A percentile compares a stretch with the other conserved stretches of the same genome.
phyloP scores from a whole-genome alignment of 2,888 invertebrate species.

The Exocentrus adspersus region DNA sequence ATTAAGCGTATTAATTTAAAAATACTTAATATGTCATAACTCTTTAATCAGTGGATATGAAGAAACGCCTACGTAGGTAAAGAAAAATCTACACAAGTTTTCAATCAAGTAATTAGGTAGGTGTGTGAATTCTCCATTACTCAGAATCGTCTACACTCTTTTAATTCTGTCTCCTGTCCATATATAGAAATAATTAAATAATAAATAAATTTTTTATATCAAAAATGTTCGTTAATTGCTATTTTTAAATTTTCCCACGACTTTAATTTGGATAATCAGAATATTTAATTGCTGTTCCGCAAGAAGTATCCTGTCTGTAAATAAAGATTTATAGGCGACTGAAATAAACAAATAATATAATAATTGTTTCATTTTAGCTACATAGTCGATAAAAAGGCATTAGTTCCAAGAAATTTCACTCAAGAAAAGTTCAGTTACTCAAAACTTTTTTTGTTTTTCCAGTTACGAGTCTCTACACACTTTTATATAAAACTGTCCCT shows the following conservation, averaged over 20 bases:
- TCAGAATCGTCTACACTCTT: background rate
- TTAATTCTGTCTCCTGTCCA: background rate
- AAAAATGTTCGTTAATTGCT: background rate
- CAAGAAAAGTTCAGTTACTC: no score
- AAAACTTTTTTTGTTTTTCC: no score
- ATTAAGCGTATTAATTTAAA: background rate
- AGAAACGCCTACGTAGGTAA: background rate
- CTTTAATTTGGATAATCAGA: background rate
- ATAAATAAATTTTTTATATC: conserved; percentile 1
- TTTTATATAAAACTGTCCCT: no score
- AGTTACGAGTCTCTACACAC: no score
- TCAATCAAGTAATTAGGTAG: background rate
- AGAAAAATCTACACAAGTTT: background rate
- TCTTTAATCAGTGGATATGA: background rate
- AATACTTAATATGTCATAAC: background rate
- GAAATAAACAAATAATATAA: no score
- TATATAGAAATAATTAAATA: conserved; percentile 1
- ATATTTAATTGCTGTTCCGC: background rate
- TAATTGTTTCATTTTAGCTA: no score
- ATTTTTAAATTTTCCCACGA: background rate
- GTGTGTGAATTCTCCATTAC: background rate
- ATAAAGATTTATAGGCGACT: no score
- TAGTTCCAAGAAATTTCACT: no score
- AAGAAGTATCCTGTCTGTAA: no score
- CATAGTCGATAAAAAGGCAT: no score